Evolutionary conservation across 2,797 vertebrate genomes (phyloP).

Genomic region (Hephaestus fuliginosus): DNA sequence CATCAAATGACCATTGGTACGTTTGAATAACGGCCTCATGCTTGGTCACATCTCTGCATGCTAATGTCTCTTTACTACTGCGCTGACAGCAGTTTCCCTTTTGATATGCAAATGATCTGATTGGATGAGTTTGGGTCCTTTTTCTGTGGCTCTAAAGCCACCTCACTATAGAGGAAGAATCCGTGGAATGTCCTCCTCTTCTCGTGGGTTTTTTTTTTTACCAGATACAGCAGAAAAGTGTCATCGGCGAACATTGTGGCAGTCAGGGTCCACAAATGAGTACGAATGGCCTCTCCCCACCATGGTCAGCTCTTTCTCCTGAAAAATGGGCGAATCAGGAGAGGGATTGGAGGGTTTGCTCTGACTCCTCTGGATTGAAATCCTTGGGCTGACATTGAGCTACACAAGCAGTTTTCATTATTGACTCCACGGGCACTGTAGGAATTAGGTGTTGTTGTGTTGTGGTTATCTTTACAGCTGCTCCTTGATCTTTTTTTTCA

Average conservation of each 20-base stretch:
- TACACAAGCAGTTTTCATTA: conserved; percentile 66
- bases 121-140: conserved; percentile 65
- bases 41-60: conserved; percentile 66
- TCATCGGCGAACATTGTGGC: conserved; percentile 50
- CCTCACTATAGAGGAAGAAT: conserved; percentile 67
- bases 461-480: conserved; percentile 39
- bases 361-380: conserved; percentile 61
- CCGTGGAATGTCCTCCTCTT: conserved; percentile 66
- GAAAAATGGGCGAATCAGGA: conserved; percentile 47
- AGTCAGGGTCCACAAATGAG: conserved; percentile 62
- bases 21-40: conserved; percentile 59
- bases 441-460: conserved; percentile 28
- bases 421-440: conserved; percentile 45
- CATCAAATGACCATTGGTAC: conserved; percentile 43
- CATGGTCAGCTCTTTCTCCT: conserved; percentile 60
- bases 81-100: conserved; percentile 76
- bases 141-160: conserved; percentile 62
- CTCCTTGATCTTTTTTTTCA: conserved; percentile 17
- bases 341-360: conserved; percentile 44
- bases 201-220: conserved; percentile 36
- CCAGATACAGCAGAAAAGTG: conserved; percentile 58
- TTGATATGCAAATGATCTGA: conserved; percentile 84
- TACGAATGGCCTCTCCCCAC: conserved; percentile 60
- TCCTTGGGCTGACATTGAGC: conserved; percentile 78
- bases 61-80: conserved; percentile 70